Base-by-base conservation (phyloP, 2,113 vertebrate genomes). In the Aegithalos caudatus region DNA sequence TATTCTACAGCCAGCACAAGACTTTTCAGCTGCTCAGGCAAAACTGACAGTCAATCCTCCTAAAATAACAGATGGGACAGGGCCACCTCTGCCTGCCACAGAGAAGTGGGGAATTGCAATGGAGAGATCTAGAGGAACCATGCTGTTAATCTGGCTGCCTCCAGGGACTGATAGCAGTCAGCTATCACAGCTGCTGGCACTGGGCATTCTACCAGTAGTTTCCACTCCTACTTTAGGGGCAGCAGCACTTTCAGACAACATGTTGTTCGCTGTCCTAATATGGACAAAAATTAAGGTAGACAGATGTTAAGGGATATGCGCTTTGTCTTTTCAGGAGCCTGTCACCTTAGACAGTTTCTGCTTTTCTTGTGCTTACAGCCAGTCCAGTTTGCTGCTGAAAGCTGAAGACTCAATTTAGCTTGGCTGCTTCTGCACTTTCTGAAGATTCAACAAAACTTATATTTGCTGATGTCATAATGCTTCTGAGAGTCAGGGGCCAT, bases 181-280 rank as follows among this genome's bases (percentile, higher is more conserved):
- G 81, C 81, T 71, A 71, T 79, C 92, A 93, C 96, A 97, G 95
- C 95, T 96, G 96, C 88, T 3, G 50, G 74, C 74, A 85, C 95
- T 96, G 88, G 94, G 94, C 95, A 94, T 94, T 92, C 82, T 93
- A 97, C 92, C 96, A 93, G 87, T 90, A 95, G 82, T 93, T 96
- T 95, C 94, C 88, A 93, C 71, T 95, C 79, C 74, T 80, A 38
- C 94, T 94, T 88, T 73, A 82, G 62, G 71, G 95, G 42, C 66
- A 85, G 94, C 92, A 93, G 62, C 40, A 44, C 70, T 87, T 94
- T 82, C 94, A 93, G 76, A 53, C 80, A 72, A 53, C 83, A 72
- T 94, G 67, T 83, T 93, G 83, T 84, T 67, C 58, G 38, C 44
- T 64, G 64, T 88, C 91, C 88, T 95, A 93, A 95, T 93, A 94